Percentiles rank a stretch among this genome's conserved stretches.
These are phyloP conservation scores for Malacoraja senta DNA, from an alignment of 2,797 vertebrate species.

Conservation along the genomic window DNA sequence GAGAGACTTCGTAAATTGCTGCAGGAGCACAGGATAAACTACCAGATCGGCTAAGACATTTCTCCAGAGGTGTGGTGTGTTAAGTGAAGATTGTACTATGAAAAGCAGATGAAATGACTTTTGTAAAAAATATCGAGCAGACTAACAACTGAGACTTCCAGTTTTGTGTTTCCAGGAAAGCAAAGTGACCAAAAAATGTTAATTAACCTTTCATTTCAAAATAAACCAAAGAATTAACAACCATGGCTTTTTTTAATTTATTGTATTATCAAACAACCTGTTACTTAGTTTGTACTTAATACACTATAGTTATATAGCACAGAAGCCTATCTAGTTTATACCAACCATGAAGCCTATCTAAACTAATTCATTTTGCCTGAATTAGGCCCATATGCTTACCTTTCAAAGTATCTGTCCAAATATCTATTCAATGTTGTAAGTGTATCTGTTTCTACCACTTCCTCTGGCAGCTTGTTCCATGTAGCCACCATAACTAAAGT, in stretches of 20 bases:
- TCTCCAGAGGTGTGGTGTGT: neutral
- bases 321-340: too few species aligned
- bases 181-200: neutral
- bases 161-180: neutral
- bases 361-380: too few species aligned
- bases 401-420: too few species aligned
- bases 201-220: neutral
- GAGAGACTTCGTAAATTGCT: conserved; percentile 68
- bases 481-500: neutral
- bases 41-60: neutral
- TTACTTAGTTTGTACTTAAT: neutral
- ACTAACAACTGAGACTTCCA: too few species aligned
- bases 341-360: too few species aligned
- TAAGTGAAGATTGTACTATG: neutral
- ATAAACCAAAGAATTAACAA: neutral
- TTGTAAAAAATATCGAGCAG: neutral
- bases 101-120: conserved; percentile 16
- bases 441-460: too few species aligned
- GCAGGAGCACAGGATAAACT: conserved; percentile 60
- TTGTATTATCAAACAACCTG: neutral
- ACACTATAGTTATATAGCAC: neutral
- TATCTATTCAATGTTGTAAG: too few species aligned
- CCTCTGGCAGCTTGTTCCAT: too few species aligned
- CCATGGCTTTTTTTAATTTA: too few species aligned
- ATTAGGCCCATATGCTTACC: too few species aligned